Conservation (phyloP, 2,113 vertebrate genomes). For the Neoarius graeffei region DNA sequence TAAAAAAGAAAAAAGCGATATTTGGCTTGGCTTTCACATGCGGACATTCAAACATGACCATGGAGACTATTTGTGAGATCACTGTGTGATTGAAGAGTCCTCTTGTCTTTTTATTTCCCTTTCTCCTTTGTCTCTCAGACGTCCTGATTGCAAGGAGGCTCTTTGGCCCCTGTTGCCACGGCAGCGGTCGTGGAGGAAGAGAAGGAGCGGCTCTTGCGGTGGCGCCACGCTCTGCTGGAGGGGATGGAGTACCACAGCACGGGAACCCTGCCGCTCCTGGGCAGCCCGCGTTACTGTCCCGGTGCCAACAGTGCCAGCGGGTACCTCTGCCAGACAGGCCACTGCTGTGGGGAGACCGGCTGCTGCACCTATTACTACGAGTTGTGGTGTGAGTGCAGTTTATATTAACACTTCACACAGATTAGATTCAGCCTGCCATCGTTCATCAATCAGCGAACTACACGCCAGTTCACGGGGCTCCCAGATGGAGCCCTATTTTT, state of each 20-base stretch:
- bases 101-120: background rate
- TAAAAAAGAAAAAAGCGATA: no score
- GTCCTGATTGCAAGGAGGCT: constrained; percentile 23
- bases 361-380: constrained; percentile 98
- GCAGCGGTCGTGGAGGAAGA: constrained; percentile 48
- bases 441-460: background rate
- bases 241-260: constrained; percentile 69
- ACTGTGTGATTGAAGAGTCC: background rate
- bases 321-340: constrained; percentile 92
- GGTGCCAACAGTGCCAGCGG: constrained; percentile 84
- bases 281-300: constrained; percentile 80
- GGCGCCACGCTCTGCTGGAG: constrained; percentile 60
- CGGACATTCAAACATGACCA: background rate
- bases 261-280: constrained; percentile 65
- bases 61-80: background rate
- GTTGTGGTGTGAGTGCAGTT: constrained; percentile 89
- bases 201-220: constrained; percentile 50
- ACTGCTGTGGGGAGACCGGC: constrained; percentile 95
- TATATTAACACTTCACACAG: background rate
- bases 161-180: constrained; percentile 18
- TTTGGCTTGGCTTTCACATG: background rate
- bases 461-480: background rate
- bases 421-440: background rate
- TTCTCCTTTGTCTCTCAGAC: background rate
- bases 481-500: background rate